Evolutionary conservation across 2,888 invertebrate genomes (phyloP).

Genomic region (Chesias legatella): DNA sequence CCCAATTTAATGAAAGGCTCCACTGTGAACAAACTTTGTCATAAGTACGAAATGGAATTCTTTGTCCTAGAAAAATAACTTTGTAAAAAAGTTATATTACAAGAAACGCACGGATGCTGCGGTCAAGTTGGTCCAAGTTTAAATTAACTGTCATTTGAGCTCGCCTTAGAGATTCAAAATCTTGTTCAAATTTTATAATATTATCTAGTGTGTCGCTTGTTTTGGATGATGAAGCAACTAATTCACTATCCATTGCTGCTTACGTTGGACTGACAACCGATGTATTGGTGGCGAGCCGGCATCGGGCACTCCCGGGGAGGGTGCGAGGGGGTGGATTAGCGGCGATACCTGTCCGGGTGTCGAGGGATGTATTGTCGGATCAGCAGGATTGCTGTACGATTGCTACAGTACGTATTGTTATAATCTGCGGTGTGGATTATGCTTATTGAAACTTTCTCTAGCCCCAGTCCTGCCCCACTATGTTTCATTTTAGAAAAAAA

Average conservation of each 20-base stretch:
- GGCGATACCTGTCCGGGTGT: neutral
- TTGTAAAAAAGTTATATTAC: conserved; percentile 8
- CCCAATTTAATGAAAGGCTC: too few relatives aligned
- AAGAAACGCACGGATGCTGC: conserved; percentile 1
- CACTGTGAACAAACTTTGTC: too few relatives aligned
- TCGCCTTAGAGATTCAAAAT: too few relatives aligned
- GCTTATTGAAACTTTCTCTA: too few relatives aligned
- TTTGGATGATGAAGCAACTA: conserved; percentile 4
- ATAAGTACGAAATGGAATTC: too few relatives aligned
- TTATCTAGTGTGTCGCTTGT: too few relatives aligned
- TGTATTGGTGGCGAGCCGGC: neutral
- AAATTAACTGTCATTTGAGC: conserved; percentile 5
- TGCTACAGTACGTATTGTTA: neutral
- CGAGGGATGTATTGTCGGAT: conserved; percentile 1
- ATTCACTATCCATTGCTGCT: conserved; percentile 3
- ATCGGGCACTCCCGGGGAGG: too few relatives aligned
- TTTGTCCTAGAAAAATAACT: neutral
- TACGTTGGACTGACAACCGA: conserved; percentile 1
- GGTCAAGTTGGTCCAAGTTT: conserved; percentile 1
- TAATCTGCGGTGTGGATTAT: too few relatives aligned
- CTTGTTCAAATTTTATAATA: too few relatives aligned
- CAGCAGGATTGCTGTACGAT: conserved; percentile 1
- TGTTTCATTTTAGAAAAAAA: too few relatives aligned
- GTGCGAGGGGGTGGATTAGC: neutral
- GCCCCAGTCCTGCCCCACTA: too few relatives aligned